Percentiles rank a stretch among this genome's conserved stretches.
phyloP scores from a whole-genome alignment of 1,140 invertebrate genomes.

The Euura lappo region DNA sequence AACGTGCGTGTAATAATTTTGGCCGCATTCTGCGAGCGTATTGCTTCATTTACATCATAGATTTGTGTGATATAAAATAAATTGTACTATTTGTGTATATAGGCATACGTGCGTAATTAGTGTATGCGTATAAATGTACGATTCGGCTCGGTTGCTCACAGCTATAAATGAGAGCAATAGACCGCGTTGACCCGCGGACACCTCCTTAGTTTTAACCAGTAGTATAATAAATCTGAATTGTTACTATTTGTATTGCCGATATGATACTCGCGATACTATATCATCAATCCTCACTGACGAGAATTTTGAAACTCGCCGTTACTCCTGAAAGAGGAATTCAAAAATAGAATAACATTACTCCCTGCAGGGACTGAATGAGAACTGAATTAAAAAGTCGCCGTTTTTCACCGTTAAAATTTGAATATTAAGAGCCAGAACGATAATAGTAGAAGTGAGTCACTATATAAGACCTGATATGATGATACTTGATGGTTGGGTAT shows the following conservation, averaged over 20 bases:
- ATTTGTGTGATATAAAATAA: neutral
- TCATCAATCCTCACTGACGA: neutral
- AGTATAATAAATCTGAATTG: conserved; percentile 45
- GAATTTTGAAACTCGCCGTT: neutral
- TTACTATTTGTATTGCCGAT: conserved; percentile 17
- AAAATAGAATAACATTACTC: no score
- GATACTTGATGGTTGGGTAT: neutral
- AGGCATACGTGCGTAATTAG: neutral
- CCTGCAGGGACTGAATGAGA: no score
- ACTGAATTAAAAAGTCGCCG: no score
- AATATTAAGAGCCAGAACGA: no score
- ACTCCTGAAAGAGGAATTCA: no score
- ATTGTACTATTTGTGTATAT: conserved; percentile 1
- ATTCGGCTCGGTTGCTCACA: conserved; percentile 21
- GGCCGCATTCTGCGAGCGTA: conserved; percentile 42
- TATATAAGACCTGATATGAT: no score
- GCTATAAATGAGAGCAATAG: conserved; percentile 44
- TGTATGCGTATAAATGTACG: no score
- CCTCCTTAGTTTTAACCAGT: conserved; percentile 29
- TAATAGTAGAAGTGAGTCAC: no score
- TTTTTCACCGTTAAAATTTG: no score
- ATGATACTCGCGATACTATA: no score
- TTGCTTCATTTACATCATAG: neutral
- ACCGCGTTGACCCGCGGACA: conserved; percentile 40
- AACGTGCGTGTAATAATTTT: conserved; percentile 35